These are phyloP conservation scores for Microctonus hyperodae DNA, from an alignment of 2,888 invertebrate species.

Conservation along the genomic window DNA sequence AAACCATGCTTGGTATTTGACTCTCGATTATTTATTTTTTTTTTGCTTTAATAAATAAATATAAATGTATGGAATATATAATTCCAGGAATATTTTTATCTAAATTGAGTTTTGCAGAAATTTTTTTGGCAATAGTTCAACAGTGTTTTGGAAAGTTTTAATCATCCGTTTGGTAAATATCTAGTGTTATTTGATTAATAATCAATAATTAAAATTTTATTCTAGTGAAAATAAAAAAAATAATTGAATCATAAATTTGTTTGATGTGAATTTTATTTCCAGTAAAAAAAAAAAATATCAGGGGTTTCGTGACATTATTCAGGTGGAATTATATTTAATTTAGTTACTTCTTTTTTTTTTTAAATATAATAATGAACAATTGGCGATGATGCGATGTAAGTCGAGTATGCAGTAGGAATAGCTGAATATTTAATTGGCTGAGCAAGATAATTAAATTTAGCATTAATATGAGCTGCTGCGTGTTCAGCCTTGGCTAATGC, in stretches of 20 bases:
- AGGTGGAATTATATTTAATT: not conserved
- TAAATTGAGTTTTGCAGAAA: slow-evolving; percentile 22
- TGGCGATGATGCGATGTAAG: slow-evolving; percentile 19
- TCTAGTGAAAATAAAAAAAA: not conserved
- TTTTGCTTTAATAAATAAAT: slow-evolving; percentile 21
- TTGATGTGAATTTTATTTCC: not conserved
- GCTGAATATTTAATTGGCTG: not conserved
- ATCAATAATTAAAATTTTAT: too few relatives aligned
- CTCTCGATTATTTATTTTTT: slow-evolving; percentile 25
- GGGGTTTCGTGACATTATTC: not conserved
- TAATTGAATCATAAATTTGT: not conserved
- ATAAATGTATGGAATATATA: not conserved
- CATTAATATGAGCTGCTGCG: slow-evolving; percentile 50
- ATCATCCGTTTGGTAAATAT: too few relatives aligned
- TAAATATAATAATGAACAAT: slow-evolving; percentile 23
- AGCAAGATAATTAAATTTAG: slow-evolving; percentile 15
- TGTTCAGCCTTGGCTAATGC: slow-evolving; percentile 57
- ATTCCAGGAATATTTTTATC: too few relatives aligned
- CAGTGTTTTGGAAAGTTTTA: slow-evolving; percentile 5
- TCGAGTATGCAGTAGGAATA: slow-evolving; percentile 9
- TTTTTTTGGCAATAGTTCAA: too few relatives aligned
- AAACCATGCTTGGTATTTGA: slow-evolving; percentile 8
- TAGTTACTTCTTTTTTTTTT: not conserved
- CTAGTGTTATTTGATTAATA: too few relatives aligned
- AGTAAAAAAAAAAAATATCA: not conserved